Conservation (phyloP, 2,113 vertebrate genomes). For the Accipiter cooperii region DNA sequence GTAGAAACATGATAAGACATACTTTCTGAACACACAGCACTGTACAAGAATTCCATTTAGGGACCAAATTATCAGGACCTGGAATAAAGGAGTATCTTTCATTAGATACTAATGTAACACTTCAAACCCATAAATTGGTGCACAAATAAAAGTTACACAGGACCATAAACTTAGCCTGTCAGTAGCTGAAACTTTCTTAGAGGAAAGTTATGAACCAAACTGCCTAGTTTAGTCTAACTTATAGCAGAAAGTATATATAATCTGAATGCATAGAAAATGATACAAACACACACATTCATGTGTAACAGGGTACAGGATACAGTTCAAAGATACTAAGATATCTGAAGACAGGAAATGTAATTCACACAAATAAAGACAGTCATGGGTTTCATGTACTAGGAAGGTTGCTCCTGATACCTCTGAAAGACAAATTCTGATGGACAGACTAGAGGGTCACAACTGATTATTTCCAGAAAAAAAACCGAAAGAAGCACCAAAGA, state of each 20-base stretch:
- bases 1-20: background rate
- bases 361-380: background rate
- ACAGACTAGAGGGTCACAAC: background rate
- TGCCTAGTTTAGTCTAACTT: background rate
- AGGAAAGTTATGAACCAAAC: background rate
- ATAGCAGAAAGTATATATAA: background rate
- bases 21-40: background rate
- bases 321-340: background rate
- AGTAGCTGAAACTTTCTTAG: background rate
- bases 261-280: background rate
- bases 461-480: background rate
- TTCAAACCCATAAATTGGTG: background rate
- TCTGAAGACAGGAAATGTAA: background rate
- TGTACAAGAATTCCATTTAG: background rate
- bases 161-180: background rate
- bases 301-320: background rate
- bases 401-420: background rate
- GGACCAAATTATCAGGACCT: background rate
- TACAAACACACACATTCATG: background rate
- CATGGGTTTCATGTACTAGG: background rate
- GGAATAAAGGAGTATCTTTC: background rate
- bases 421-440: background rate
- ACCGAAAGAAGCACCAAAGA: background rate
- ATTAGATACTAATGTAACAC: background rate
- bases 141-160: background rate